A percentile compares a stretch with the other conserved stretches of the same genome.
Evolutionary conservation across 2,113 vertebrate species (phyloP).

Genomic region (Hemiprocne comata): DNA sequence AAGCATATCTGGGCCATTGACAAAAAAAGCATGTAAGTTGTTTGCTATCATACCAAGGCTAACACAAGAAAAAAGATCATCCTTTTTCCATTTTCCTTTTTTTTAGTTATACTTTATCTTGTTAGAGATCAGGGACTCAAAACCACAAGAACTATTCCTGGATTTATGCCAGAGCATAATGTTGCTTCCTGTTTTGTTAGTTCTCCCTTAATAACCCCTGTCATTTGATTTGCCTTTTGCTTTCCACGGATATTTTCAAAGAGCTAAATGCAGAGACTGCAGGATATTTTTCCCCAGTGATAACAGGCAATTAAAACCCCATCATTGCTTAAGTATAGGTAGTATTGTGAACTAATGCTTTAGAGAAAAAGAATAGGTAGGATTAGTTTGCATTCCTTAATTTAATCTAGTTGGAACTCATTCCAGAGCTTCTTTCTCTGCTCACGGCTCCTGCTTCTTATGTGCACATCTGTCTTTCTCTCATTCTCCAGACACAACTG

Average conservation of each 20-base stretch:
- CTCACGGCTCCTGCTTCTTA: neutral
- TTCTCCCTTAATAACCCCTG: neutral
- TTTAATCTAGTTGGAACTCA: neutral
- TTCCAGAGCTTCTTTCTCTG: neutral
- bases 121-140: neutral
- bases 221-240: neutral
- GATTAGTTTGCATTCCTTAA: neutral
- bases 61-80: neutral
- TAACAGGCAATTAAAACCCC: neutral
- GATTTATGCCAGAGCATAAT: neutral
- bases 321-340: neutral
- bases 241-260: conserved; percentile 7
- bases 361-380: neutral
- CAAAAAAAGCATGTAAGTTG: neutral
- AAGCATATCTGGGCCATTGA: neutral
- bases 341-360: neutral
- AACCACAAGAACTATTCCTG: neutral
- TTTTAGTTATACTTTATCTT: neutral
- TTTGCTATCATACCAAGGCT: neutral
- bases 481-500: neutral
- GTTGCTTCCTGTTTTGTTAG: neutral
- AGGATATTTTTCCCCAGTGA: neutral
- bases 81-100: neutral
- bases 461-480: neutral
- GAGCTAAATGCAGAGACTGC: neutral